phyloP scores from a whole-genome alignment of 2,888 invertebrate genomes.

The Acanthoscelides obtectus region DNA sequence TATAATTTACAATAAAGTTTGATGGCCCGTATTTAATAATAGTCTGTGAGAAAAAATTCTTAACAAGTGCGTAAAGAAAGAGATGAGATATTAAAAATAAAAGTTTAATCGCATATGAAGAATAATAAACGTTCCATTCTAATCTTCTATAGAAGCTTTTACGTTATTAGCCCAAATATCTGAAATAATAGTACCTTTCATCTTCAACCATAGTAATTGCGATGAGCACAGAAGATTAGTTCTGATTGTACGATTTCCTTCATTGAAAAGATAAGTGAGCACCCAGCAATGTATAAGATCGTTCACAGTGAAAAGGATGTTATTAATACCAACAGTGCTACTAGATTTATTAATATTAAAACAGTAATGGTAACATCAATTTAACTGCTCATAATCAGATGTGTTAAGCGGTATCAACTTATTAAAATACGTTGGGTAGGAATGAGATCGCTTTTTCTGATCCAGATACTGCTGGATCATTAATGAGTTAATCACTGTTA shows the following conservation, averaged over 20 bases:
- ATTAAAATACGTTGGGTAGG: background rate
- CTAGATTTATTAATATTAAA: background rate
- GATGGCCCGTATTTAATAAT: no score
- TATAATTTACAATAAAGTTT: no score
- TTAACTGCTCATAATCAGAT: background rate
- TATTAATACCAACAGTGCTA: background rate
- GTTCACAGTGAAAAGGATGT: background rate
- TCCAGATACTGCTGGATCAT: background rate
- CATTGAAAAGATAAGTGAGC: background rate
- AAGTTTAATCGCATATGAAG: no score
- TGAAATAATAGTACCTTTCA: background rate
- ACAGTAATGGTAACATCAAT: background rate
- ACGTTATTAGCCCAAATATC: background rate
- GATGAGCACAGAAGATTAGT: background rate
- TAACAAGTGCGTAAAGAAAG: no score
- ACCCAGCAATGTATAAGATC: background rate
- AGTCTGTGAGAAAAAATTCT: no score
- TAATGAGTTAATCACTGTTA: background rate
- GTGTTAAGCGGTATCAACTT: background rate
- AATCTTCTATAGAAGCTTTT: background rate
- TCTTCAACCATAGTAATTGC: background rate
- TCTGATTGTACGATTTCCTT: background rate
- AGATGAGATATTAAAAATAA: no score
- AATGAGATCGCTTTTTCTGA: background rate
- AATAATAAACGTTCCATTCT: no score